These are phyloP conservation scores for Bruchidius siliquastri DNA, from an alignment of 2,888 invertebrate genomes.

Conservation along the genomic window DNA sequence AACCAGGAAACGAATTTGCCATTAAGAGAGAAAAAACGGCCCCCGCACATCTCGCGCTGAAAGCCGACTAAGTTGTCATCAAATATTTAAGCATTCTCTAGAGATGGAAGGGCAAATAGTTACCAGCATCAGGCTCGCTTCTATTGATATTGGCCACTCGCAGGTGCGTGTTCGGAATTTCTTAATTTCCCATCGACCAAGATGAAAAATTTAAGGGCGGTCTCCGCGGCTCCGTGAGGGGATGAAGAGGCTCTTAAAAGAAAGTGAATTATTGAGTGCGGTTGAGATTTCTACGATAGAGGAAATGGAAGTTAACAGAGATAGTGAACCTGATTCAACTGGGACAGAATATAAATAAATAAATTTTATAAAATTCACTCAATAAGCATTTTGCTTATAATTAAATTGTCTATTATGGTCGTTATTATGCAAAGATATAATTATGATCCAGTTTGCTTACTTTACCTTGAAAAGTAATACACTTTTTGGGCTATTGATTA, in stretches of 20 bases:
- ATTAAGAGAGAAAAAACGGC: neutral
- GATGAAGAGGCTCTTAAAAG: neutral
- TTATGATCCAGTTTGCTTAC: too few relatives aligned
- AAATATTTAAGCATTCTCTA: constrained; percentile 47
- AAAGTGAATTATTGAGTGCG: neutral
- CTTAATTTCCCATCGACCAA: constrained; percentile 11
- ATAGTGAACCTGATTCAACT: neutral
- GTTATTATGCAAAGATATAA: too few relatives aligned
- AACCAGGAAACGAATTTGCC: neutral
- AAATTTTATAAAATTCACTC: too few relatives aligned
- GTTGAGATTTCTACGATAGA: neutral
- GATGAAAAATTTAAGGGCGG: neutral
- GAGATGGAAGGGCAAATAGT: constrained; percentile 41
- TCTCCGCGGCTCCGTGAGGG: neutral
- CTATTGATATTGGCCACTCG: constrained; percentile 23
- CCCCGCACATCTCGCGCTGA: constrained; percentile 26
- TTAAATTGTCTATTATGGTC: too few relatives aligned
- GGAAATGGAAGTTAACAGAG: neutral
- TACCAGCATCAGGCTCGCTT: constrained; percentile 11
- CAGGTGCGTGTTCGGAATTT: constrained; percentile 21
- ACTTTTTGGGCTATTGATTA: too few relatives aligned
- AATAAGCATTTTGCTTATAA: too few relatives aligned
- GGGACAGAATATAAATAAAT: neutral
- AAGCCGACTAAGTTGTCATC: constrained; percentile 46
- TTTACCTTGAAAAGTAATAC: too few relatives aligned